phyloP scores from a whole-genome alignment of 2,797 vertebrate species.

The Megalops cyprinoides region DNA sequence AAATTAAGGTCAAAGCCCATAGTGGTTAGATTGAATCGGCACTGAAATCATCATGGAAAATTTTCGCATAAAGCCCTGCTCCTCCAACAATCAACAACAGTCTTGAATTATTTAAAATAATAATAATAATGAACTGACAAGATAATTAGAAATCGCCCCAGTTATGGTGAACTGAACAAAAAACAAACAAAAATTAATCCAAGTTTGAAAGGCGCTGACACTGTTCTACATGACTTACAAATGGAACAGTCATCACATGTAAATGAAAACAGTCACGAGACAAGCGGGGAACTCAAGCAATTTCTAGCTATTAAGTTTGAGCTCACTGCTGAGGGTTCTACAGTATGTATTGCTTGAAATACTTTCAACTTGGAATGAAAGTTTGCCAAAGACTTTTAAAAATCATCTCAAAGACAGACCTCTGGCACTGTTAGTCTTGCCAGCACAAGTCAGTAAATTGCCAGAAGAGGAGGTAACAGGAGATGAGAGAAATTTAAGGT shows the following conservation, averaged over 20 bases:
- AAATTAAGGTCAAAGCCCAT: not conserved
- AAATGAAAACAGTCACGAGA: not conserved
- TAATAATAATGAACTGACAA: not conserved
- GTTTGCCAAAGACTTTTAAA: conserved; percentile 12
- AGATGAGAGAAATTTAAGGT: conserved; percentile 15
- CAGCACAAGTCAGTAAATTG: not conserved
- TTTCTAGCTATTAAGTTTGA: conserved; percentile 1
- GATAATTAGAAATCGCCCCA: not conserved
- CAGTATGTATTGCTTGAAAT: not conserved
- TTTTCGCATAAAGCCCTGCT: not conserved
- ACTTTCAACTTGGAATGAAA: conserved; percentile 16
- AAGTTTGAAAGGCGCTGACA: not conserved
- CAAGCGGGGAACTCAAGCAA: not conserved
- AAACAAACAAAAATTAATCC: not conserved
- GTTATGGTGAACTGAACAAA: not conserved
- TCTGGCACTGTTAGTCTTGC: not conserved
- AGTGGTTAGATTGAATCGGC: not conserved
- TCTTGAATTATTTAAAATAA: not conserved
- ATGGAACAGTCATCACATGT: not conserved
- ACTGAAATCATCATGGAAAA: no score
- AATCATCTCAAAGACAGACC: not conserved
- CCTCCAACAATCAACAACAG: not conserved
- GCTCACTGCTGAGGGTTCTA: not conserved
- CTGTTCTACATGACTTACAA: not conserved
- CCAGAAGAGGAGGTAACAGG: not conserved